Conservation (phyloP, 1,140 invertebrate genomes). For the Zeugodacus cucurbitae region DNA sequence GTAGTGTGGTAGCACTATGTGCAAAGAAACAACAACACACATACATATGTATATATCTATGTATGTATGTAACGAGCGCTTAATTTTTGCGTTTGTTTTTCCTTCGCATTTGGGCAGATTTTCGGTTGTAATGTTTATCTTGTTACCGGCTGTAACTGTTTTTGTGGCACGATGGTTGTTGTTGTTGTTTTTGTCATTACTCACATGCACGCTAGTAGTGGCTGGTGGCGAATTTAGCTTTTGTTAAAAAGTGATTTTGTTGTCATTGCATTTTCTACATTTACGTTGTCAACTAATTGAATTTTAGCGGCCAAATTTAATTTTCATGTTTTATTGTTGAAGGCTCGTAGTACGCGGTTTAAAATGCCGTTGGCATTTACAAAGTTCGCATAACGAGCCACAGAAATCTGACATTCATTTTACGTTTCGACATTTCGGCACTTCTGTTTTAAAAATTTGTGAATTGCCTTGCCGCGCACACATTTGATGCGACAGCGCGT, state of each 20-base stretch:
- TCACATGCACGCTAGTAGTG: no score
- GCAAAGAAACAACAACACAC: no score
- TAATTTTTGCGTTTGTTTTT: not conserved
- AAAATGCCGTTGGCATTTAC: not conserved
- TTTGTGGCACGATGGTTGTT: not conserved
- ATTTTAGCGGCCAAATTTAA: not conserved
- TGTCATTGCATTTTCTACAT: no score
- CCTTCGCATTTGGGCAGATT: not conserved
- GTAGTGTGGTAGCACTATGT: no score
- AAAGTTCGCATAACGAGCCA: not conserved
- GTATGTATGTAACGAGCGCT: not conserved
- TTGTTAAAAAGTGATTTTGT: not conserved
- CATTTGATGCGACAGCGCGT: no score
- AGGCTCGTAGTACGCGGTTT: not conserved
- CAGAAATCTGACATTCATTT: not conserved
- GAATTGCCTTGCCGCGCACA: not conserved
- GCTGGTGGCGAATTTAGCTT: not conserved
- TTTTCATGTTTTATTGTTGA: constrained; percentile 3
- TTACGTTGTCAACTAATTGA: constrained; percentile 9
- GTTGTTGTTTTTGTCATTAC: no score
- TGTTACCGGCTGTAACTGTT: not conserved
- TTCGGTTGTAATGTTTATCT: not conserved
- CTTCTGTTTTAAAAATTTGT: not conserved
- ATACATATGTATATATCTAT: no score
- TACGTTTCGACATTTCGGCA: not conserved